phyloP scores from a whole-genome alignment of 2,797 vertebrate genomes.

The Pelochelys cantorii region DNA sequence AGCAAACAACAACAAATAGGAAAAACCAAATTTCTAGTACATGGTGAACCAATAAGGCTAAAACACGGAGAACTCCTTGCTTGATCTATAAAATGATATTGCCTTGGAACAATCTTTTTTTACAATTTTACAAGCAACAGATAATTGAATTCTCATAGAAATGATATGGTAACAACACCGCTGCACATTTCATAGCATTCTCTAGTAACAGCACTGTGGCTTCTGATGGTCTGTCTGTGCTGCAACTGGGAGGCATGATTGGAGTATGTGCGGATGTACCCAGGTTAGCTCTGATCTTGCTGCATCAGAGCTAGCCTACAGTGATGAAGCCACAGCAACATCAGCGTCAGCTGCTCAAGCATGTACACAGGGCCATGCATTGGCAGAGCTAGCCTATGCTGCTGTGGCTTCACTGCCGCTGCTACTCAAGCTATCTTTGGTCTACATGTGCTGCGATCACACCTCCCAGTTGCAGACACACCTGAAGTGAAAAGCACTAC shows the following conservation, averaged over 20 bases:
- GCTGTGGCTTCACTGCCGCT: not conserved
- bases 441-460: not conserved
- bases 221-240: not conserved
- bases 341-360: not conserved
- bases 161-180: slow-evolving; percentile 23
- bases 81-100: not conserved
- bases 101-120: slow-evolving; percentile 57
- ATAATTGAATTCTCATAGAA: not conserved
- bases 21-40: not conserved
- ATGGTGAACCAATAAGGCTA: slow-evolving; percentile 49
- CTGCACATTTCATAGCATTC: not conserved
- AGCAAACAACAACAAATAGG: slow-evolving; percentile 19
- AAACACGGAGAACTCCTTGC: slow-evolving; percentile 34
- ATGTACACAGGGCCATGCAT: not conserved
- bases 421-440: not conserved
- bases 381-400: not conserved
- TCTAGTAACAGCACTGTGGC: not conserved
- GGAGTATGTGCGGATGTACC: not conserved
- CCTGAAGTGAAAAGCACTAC: not conserved
- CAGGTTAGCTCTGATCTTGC: not conserved
- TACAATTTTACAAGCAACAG: slow-evolving; percentile 31
- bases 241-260: not conserved
- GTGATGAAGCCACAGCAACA: not conserved
- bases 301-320: not conserved
- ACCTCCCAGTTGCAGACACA: not conserved